These are phyloP conservation scores for Arrhopalites spinosus DNA, from an alignment of 2,888 invertebrate species.

Conservation along the genomic window DNA sequence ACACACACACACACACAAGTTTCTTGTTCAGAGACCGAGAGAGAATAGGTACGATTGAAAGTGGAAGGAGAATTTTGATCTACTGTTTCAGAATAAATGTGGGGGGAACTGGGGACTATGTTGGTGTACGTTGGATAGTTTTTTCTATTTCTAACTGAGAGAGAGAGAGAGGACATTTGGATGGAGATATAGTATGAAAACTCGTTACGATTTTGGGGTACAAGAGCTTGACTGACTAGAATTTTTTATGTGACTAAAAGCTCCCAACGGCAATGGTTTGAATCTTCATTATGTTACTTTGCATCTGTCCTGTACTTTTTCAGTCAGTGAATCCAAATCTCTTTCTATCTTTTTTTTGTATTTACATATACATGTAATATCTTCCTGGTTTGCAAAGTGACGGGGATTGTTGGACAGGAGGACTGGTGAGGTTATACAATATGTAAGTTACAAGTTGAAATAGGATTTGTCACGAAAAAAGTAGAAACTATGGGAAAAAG, in stretches of 20 bases:
- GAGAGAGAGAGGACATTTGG: background rate
- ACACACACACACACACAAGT: no score
- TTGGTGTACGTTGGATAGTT: background rate
- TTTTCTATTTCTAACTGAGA: background rate
- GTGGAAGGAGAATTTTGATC: background rate
- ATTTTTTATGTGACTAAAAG: slow-evolving; percentile 42
- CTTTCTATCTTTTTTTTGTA: no score
- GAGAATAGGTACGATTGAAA: no score
- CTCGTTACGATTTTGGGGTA: slow-evolving; percentile 41
- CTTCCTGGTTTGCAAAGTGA: background rate
- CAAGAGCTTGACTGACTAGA: slow-evolving; percentile 38
- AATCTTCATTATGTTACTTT: slow-evolving; percentile 38
- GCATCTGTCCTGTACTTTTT: slow-evolving; percentile 32
- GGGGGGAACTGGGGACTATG: background rate
- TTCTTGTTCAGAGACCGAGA: no score
- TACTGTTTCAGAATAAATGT: no score
- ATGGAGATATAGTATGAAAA: slow-evolving; percentile 13
- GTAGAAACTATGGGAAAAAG: background rate
- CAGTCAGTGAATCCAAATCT: background rate
- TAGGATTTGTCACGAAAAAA: background rate
- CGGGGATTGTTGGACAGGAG: no score
- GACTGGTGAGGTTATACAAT: background rate
- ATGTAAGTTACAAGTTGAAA: background rate
- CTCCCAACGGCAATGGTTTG: slow-evolving; percentile 39
- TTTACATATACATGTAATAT: no score